phyloP scores from a whole-genome alignment of 2,888 invertebrate species.

The Cylloceria caligata region DNA sequence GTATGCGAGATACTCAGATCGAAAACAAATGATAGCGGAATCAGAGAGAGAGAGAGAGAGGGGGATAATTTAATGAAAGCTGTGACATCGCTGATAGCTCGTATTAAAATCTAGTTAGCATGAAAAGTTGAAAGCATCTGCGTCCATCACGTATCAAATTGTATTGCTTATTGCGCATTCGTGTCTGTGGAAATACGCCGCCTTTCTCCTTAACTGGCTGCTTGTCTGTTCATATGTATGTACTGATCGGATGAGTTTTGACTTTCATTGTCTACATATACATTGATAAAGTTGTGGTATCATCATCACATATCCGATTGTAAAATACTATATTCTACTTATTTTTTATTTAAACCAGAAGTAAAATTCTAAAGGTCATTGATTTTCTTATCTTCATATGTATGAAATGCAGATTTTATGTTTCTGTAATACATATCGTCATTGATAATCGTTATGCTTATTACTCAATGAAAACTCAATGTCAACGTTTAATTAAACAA shows the following conservation, averaged over 20 bases:
- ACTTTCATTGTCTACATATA: too few species aligned
- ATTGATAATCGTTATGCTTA: too few species aligned
- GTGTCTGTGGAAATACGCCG: not conserved
- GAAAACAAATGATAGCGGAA: constrained; percentile 63
- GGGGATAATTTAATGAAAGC: constrained; percentile 66
- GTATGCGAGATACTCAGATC: constrained; percentile 42
- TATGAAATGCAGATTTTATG: too few species aligned
- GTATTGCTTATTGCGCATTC: constrained; percentile 1
- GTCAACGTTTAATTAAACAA: not conserved
- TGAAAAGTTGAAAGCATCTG: constrained; percentile 21
- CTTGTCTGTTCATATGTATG: not conserved
- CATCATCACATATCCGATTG: too few species aligned
- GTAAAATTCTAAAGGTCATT: too few species aligned
- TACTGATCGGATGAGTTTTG: not conserved
- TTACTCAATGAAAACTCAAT: not conserved
- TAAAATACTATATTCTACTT: too few species aligned
- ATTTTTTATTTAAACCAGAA: too few species aligned
- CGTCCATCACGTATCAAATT: constrained; percentile 17
- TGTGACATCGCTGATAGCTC: constrained; percentile 57
- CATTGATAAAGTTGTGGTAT: too few species aligned
- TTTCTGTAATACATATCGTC: too few species aligned
- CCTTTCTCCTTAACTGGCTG: constrained; percentile 15
- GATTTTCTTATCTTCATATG: too few species aligned
- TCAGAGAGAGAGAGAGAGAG: constrained; percentile 58
- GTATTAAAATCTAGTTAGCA: constrained; percentile 66